Evolutionary conservation across 2,797 vertebrate species (phyloP).

Genomic region (Sebastes jordani): DNA sequence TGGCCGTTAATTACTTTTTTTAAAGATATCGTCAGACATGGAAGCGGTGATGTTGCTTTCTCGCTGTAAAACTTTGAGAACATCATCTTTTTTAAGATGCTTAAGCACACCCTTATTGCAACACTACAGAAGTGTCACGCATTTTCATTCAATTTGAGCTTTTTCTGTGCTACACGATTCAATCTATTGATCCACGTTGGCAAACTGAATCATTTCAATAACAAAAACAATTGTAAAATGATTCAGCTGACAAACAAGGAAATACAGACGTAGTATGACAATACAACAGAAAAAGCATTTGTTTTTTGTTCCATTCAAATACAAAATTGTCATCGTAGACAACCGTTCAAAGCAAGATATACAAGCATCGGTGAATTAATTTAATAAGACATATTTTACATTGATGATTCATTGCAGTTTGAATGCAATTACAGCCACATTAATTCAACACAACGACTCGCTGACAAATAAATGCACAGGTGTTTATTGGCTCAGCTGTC

Average conservation of each 20-base stretch:
- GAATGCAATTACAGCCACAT: slow-evolving; percentile 1
- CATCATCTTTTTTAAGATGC: background rate
- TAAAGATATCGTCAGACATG: background rate
- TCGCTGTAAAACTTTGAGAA: background rate
- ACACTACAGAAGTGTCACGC: background rate
- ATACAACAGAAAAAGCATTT: background rate
- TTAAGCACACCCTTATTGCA: background rate
- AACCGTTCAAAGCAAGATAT: background rate
- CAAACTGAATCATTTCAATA: background rate
- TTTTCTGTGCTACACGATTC: background rate
- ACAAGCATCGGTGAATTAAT: background rate
- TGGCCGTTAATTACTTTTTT: background rate
- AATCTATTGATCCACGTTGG: background rate
- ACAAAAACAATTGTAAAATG: background rate
- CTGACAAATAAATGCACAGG: background rate
- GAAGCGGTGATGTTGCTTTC: background rate
- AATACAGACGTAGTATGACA: background rate
- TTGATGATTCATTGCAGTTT: background rate
- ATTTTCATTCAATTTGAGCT: background rate
- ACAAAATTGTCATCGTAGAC: background rate
- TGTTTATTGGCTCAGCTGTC: background rate
- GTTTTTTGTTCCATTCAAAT: background rate
- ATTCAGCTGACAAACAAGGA: background rate
- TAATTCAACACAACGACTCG: background rate
- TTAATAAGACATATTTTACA: background rate